Conservation (phyloP, 2,888 invertebrate genomes). For the Seira sanloemensis region DNA sequence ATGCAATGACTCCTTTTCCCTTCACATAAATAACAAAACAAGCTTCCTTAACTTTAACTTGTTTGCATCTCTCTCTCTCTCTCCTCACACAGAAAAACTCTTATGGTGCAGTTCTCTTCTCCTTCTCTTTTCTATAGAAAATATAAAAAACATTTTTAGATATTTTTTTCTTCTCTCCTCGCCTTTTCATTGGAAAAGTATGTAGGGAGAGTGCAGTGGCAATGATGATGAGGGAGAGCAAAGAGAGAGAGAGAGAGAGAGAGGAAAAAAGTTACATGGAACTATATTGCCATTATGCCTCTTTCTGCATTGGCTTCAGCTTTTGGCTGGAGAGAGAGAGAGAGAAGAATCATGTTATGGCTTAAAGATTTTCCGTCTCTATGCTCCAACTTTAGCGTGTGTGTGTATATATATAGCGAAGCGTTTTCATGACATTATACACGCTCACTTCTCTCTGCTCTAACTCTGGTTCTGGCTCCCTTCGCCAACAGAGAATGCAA, state of each 20-base stretch:
- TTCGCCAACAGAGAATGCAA: conserved; percentile 4
- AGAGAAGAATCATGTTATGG: neutral
- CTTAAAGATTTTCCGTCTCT: too few relatives aligned
- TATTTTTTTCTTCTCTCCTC: too few relatives aligned
- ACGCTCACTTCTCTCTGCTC: conserved; percentile 18
- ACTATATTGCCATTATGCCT: conserved; percentile 16
- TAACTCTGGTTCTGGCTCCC: conserved; percentile 18
- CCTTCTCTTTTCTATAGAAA: neutral
- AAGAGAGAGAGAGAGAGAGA: too few relatives aligned
- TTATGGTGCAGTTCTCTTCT: neutral
- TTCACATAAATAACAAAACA: conserved; percentile 5
- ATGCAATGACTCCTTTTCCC: neutral
- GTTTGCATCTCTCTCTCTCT: neutral
- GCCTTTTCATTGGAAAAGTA: too few relatives aligned
- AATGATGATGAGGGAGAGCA: conserved; percentile 7
- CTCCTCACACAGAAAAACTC: neutral
- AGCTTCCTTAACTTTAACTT: conserved; percentile 17
- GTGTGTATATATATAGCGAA: too few relatives aligned
- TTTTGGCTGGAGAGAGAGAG: too few relatives aligned
- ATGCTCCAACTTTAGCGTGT: too few relatives aligned
- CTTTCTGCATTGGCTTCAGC: too few relatives aligned
- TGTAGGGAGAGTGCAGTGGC: too few relatives aligned
- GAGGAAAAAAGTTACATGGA: neutral
- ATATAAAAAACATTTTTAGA: neutral
- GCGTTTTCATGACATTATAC: conserved; percentile 30